Evolutionary conservation across 2,888 invertebrate species (phyloP).

Genomic region (Drosophila macrospina): DNA sequence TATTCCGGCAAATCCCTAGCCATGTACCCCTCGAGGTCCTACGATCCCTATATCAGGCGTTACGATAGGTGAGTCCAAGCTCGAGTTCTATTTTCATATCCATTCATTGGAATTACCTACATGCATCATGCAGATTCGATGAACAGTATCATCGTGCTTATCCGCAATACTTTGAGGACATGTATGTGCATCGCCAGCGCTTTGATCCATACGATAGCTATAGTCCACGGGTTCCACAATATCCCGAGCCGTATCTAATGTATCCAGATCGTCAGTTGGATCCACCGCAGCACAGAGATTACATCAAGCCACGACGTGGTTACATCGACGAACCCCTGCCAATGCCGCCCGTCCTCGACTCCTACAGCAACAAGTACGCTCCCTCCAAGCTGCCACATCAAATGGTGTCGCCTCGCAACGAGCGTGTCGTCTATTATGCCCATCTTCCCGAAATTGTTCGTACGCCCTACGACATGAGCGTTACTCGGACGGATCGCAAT

Average conservation of each 20-base stretch:
- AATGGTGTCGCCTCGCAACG: slow-evolving; percentile 51
- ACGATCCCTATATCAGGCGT: slow-evolving; percentile 84
- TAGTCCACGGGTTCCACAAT: slow-evolving; percentile 82
- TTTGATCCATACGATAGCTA: slow-evolving; percentile 85
- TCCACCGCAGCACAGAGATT: slow-evolving; percentile 82
- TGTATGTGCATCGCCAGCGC: slow-evolving; percentile 83
- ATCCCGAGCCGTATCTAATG: slow-evolving; percentile 83
- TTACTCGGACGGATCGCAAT: slow-evolving; percentile 49
- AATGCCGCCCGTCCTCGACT: slow-evolving; percentile 54
- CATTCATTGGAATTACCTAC: background rate
- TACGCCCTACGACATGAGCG: slow-evolving; percentile 84
- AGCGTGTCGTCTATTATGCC: slow-evolving; percentile 89
- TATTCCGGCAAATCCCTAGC: slow-evolving; percentile 55
- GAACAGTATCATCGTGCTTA: slow-evolving; percentile 83
- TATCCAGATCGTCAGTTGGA: slow-evolving; percentile 85
- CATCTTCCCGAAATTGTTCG: slow-evolving; percentile 89
- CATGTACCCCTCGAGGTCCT: slow-evolving; percentile 83
- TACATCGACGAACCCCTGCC: slow-evolving; percentile 74
- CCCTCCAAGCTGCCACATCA: slow-evolving; percentile 67
- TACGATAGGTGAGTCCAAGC: slow-evolving; percentile 82
- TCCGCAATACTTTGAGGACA: slow-evolving; percentile 83
- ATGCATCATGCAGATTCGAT: slow-evolving; percentile 83
- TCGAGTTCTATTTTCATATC: background rate
- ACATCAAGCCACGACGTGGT: slow-evolving; percentile 56
- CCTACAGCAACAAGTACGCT: slow-evolving; percentile 60